These are phyloP conservation scores for Pseudeuparius sepicola DNA, from an alignment of 2,888 invertebrate genomes.

Conservation along the genomic window DNA sequence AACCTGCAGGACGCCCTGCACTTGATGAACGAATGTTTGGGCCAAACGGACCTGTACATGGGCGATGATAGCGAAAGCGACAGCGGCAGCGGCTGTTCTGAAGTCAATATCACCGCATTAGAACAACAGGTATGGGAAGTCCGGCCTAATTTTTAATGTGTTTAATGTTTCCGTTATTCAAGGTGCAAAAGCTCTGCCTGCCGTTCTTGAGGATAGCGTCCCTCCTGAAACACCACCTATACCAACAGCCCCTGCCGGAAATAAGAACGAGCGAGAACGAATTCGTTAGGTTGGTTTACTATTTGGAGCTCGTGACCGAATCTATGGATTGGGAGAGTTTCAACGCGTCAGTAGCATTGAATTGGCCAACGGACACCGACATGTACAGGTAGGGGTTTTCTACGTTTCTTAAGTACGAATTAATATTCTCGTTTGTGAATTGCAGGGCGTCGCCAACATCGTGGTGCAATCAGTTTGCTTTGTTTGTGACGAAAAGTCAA, in stretches of 20 bases:
- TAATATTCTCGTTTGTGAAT: constrained; percentile 4
- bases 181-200: constrained; percentile 70
- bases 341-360: constrained; percentile 53
- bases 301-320: constrained; percentile 63
- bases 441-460: constrained; percentile 44
- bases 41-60: constrained; percentile 50
- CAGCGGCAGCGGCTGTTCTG: constrained; percentile 16
- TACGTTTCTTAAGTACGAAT: too few species aligned
- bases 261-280: constrained; percentile 56
- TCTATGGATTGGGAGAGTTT: constrained; percentile 57
- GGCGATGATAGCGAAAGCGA: constrained; percentile 42
- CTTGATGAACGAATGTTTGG: constrained; percentile 42
- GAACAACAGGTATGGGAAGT: constrained; percentile 37
- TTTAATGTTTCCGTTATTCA: constrained; percentile 9
- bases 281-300: constrained; percentile 68
- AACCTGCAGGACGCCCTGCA: constrained; percentile 38
- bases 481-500: constrained; percentile 45
- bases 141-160: too few species aligned
- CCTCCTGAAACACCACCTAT: constrained; percentile 62
- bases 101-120: constrained; percentile 35
- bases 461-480: constrained; percentile 62
- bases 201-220: constrained; percentile 79
- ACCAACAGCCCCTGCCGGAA: constrained; percentile 65
- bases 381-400: constrained; percentile 23
- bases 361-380: constrained; percentile 45